Evolutionary conservation across 1,140 invertebrate species (phyloP), one percentile per base, ranked within the genome.

Genomic region (Pseudomyrmex gracilis): DNA sequence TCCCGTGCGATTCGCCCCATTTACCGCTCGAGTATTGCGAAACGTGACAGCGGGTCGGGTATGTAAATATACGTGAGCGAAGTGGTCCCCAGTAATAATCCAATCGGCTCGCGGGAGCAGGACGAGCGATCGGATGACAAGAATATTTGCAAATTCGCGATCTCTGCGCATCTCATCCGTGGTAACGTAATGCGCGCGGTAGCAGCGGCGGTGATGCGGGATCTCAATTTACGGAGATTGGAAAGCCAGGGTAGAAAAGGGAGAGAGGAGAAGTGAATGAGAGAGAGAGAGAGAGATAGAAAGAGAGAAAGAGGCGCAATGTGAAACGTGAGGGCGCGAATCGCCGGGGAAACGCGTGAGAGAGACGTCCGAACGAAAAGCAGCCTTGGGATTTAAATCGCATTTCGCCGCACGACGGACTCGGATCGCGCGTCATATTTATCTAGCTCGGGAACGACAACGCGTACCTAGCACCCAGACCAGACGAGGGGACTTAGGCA

Each of bases 191-290:
- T 73, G 57, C 67, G 5, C 22, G 63, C 45, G 34, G 7, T 34
- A 34, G 43, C 22, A 24, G 4, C 10, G 20, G n/a, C 4, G 55
- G 55, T 64, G 55, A 74, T 57, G 51, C 34, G 55, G 57, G 63
- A 64, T 83, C 85, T 45, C 85, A 87, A 88, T 88, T 88, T 87
- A 88, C 71, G 64, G 45, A 86, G 82, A 90, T 90, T 87, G 83
- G 78, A 89, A 85, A 85, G 57, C 45, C 58, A 34, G 34, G 20
- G 34, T 8, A 20, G 47, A 61, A 10, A 60, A 77, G 57, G 17
- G 53, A 64, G 55, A 13, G 64, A 9, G 60, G n/a, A 12, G n/a
- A n/a, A n/a, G n/a, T n/a, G n/a, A n/a, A n/a, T n/a, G n/a, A n/a
- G 53, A 64, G 55, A 13, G 64, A 9, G 60, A 13, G 9, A 20